Evolutionary conservation across 2,113 vertebrate species (phyloP).

Genomic region (Sterna hirundo): DNA sequence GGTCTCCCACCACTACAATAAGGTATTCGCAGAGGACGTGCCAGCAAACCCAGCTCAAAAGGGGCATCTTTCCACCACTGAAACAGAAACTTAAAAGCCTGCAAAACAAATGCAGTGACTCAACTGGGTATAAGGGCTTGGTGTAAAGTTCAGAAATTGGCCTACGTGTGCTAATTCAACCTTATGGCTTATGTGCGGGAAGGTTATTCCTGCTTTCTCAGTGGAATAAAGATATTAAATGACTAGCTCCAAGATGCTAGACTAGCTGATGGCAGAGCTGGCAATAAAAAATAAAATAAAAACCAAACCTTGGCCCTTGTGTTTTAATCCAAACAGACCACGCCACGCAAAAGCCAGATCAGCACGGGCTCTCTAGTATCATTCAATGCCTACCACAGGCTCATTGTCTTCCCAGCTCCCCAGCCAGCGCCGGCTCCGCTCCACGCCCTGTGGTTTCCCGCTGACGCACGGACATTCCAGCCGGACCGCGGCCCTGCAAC

Average conservation of each 20-base stretch:
- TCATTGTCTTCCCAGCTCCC: not conserved
- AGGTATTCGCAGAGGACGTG: not conserved
- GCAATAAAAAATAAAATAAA: not conserved
- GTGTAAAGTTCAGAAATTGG: not conserved
- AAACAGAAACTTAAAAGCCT: not conserved
- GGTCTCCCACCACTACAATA: not conserved
- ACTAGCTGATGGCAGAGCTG: not conserved
- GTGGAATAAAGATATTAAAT: not conserved
- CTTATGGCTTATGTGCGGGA: rapidly evolving
- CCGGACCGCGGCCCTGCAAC: not conserved
- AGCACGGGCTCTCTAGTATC: not conserved
- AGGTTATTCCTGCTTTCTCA: not conserved
- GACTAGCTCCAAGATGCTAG: rapidly evolving
- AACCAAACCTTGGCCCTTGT: not conserved
- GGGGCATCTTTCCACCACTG: not conserved
- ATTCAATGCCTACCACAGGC: not conserved
- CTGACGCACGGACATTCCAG: not conserved
- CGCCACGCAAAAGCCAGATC: not conserved
- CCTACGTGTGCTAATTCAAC: not conserved
- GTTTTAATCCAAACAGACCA: slow-evolving; percentile 23
- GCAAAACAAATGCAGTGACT: slow-evolving; percentile 17
- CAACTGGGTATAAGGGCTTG: not conserved
- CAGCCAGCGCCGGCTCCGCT: rapidly evolving
- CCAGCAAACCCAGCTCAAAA: not conserved
- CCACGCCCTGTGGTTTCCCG: slow-evolving; percentile 4